Evolutionary conservation across 1,140 invertebrate genomes (phyloP).

Genomic region (Drosophila grimshawi): DNA sequence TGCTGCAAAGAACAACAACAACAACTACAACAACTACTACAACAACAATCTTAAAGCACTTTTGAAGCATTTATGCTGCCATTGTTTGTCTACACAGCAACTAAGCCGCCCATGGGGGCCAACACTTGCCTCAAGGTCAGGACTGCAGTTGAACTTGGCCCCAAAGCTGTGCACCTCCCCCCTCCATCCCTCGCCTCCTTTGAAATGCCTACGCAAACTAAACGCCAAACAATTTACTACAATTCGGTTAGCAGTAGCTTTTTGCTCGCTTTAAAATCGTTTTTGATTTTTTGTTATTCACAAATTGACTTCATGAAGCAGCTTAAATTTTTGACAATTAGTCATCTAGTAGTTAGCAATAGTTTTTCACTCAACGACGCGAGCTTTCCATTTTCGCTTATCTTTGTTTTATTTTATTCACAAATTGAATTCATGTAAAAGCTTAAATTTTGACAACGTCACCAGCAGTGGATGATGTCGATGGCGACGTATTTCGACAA

Average conservation of each 20-base stretch:
- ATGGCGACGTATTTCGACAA: slow-evolving; percentile 40
- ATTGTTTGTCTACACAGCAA: slow-evolving; percentile 54
- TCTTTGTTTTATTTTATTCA: neutral
- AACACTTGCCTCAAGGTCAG: slow-evolving; percentile 55
- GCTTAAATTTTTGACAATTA: slow-evolving; percentile 4
- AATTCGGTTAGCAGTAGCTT: slow-evolving; percentile 34
- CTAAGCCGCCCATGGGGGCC: slow-evolving; percentile 13
- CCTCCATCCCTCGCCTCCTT: slow-evolving; percentile 7
- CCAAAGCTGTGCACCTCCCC: slow-evolving; percentile 22
- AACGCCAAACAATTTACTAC: slow-evolving; percentile 44
- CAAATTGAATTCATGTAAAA: slow-evolving; percentile 69
- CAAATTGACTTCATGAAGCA: slow-evolving; percentile 64
- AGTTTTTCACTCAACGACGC: too few relatives aligned
- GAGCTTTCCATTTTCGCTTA: too few relatives aligned
- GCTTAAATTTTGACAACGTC: slow-evolving; percentile 39
- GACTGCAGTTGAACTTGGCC: slow-evolving; percentile 63
- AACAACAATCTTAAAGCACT: slow-evolving; percentile 58
- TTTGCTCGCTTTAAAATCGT: slow-evolving; percentile 22
- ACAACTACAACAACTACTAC: slow-evolving; percentile 4
- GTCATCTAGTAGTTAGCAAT: too few relatives aligned
- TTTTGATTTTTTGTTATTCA: slow-evolving; percentile 30
- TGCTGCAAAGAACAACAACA: slow-evolving; percentile 16
- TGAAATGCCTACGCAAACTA: slow-evolving; percentile 60
- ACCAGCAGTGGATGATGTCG: slow-evolving; percentile 48
- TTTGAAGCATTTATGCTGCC: slow-evolving; percentile 67